Evolutionary conservation across 2,888 invertebrate genomes (phyloP), one percentile per base, ranked within the genome.

Genomic region (Cheilosia impressa): DNA sequence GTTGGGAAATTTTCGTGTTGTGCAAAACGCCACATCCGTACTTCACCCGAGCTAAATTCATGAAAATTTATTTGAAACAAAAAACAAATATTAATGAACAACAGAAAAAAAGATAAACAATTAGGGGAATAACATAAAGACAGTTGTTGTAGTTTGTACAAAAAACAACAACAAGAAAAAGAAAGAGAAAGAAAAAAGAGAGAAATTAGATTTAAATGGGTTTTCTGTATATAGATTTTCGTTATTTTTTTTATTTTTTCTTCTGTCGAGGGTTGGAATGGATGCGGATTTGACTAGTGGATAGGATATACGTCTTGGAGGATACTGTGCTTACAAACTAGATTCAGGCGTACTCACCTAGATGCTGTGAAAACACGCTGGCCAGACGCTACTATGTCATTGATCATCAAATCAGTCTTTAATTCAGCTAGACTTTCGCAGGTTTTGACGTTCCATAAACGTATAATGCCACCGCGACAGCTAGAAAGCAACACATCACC

Each of bases 331-430:
- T 68, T 68, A 68, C 24, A 69, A 69, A 50, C 63, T 57, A 19
- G 1, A 19, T 19, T 53, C 15, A 34, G 27, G 10, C 19, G n/a
- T 50, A 17, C 95, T 94, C 91, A 97, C 97, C 96, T 96, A 91
- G 96, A 96, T 43, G 97, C 97, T 41, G 97, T 96, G 92, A 96
- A 97, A 80, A 97, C 93, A 88, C 94, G 93, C 66, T 94, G 93
- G 19, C 93, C 93, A 91, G 95, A 95, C 68, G 94, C 94, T 22
- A 95, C 93, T 87, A 96, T 94, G 87, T 95, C 94, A 90, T 96
- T 96, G 88, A 96, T 95, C 60, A 95, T 94, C 87, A 93, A 93
- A 89, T 96, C 96, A 60, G 95, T 96, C 89, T 94, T 94, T 89
- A 95, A 93, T 91, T 95, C 95, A 17, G 95, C 95, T 68, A 96